phyloP scores from a whole-genome alignment of 2,888 invertebrate genomes.

The Crematogaster levior region DNA sequence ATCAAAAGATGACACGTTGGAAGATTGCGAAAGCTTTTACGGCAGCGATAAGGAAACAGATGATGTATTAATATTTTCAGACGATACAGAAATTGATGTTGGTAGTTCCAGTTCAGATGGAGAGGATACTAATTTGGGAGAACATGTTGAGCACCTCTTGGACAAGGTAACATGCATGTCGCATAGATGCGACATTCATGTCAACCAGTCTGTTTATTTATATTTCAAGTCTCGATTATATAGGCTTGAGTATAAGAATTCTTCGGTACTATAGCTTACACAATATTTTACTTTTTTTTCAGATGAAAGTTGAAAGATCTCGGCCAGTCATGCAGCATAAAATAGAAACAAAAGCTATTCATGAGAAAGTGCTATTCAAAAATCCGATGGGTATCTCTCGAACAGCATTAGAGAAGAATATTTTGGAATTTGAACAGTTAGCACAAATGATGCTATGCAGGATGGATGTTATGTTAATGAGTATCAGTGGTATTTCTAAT shows the following conservation, averaged over 20 bases:
- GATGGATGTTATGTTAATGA: slow-evolving; percentile 88
- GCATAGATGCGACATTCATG: slow-evolving; percentile 11
- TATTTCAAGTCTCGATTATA: slow-evolving; percentile 19
- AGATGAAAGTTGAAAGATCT: slow-evolving; percentile 75
- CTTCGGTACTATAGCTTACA: not conserved
- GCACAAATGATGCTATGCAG: slow-evolving; percentile 87
- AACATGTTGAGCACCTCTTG: slow-evolving; percentile 82
- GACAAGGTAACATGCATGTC: slow-evolving; percentile 77
- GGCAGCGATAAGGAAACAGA: slow-evolving; percentile 88
- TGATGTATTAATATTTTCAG: slow-evolving; percentile 88
- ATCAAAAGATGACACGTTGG: slow-evolving; percentile 77
- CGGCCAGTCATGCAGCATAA: slow-evolving; percentile 62
- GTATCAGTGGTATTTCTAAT: slow-evolving; percentile 87
- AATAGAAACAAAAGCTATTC: slow-evolving; percentile 62
- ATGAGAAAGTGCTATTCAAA: slow-evolving; percentile 78
- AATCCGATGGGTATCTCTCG: slow-evolving; percentile 78
- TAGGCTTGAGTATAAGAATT: slow-evolving; percentile 4
- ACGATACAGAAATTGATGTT: slow-evolving; percentile 87
- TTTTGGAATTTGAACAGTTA: slow-evolving; percentile 85
- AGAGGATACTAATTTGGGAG: slow-evolving; percentile 79
- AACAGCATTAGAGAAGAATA: slow-evolving; percentile 83
- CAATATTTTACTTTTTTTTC: slow-evolving; percentile 23
- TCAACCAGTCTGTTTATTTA: slow-evolving; percentile 29
- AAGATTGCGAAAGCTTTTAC: slow-evolving; percentile 88
- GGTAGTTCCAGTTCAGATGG: slow-evolving; percentile 85